Evolutionary conservation across 1,140 invertebrate genomes (phyloP).

Genomic region (Theocolax elegans): DNA sequence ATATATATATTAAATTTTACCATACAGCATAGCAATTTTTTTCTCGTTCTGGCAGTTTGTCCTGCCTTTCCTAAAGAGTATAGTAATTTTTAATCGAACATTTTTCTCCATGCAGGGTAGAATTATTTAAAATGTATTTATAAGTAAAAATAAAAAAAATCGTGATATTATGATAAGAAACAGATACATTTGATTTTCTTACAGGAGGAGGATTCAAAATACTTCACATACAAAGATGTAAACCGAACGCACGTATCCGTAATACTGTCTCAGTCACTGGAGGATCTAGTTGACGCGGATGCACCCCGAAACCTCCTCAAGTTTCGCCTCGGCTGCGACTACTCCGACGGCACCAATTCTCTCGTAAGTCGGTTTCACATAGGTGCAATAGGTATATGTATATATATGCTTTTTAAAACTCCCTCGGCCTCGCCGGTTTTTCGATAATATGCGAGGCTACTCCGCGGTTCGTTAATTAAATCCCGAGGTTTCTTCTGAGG

Average conservation of each 20-base stretch:
- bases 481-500: neutral
- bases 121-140: no score
- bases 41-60: no score
- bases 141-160: neutral
- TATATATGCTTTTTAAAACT: no score
- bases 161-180: no score
- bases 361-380: conserved; percentile 54
- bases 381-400: neutral
- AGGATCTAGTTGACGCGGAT: conserved; percentile 82
- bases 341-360: conserved; percentile 59
- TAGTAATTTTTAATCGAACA: no score
- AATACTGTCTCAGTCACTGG: conserved; percentile 78
- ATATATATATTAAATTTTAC: no score
- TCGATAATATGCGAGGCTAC: conserved; percentile 9
- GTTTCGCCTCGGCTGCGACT: conserved; percentile 76
- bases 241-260: conserved; percentile 81
- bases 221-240: conserved; percentile 76
- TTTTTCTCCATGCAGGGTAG: no score
- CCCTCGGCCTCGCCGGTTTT: conserved; percentile 2
- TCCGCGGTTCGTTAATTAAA: conserved; percentile 18
- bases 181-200: no score
- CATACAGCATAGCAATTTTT: no score
- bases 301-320: conserved; percentile 84
- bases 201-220: conserved; percentile 75
- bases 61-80: no score